Evolutionary conservation across 1,140 invertebrate genomes (phyloP).

Genomic region (Anastatus disparis): DNA sequence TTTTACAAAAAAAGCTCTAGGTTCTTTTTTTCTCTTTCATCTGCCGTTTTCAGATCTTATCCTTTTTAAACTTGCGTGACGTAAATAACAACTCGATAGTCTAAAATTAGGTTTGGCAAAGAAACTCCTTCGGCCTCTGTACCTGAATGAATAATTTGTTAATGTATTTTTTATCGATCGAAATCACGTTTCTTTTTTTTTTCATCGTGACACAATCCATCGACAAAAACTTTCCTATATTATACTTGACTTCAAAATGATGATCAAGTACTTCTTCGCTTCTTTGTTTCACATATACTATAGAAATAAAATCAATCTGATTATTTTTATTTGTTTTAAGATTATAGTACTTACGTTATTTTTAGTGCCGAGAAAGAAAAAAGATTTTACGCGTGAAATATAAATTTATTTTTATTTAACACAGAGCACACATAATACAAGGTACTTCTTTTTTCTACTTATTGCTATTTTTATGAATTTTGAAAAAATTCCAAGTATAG

Average conservation of each 20-base stretch:
- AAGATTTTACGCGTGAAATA: too few species aligned
- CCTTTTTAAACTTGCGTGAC: conserved; percentile 1
- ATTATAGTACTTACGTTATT: too few species aligned
- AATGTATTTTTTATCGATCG: conserved; percentile 24
- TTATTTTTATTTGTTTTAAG: too few species aligned
- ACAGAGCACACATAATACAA: too few species aligned
- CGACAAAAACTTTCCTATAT: neutral
- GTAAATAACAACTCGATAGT: neutral
- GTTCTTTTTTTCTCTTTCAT: too few species aligned
- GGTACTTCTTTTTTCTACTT: too few species aligned
- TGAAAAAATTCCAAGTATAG: too few species aligned
- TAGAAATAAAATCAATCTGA: too few species aligned
- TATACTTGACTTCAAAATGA: neutral
- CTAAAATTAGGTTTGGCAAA: neutral
- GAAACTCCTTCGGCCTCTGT: neutral
- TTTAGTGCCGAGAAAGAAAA: too few species aligned
- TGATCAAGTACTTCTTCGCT: neutral
- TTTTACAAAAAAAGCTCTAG: too few species aligned
- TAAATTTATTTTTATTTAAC: too few species aligned
- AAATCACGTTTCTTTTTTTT: neutral
- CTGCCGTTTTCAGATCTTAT: neutral
- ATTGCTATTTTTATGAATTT: too few species aligned
- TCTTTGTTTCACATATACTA: neutral
- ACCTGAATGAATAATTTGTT: conserved; percentile 1
- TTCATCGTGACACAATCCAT: neutral